Conservation (phyloP, 2,888 invertebrate genomes). For the Tenthredo amoena region DNA sequence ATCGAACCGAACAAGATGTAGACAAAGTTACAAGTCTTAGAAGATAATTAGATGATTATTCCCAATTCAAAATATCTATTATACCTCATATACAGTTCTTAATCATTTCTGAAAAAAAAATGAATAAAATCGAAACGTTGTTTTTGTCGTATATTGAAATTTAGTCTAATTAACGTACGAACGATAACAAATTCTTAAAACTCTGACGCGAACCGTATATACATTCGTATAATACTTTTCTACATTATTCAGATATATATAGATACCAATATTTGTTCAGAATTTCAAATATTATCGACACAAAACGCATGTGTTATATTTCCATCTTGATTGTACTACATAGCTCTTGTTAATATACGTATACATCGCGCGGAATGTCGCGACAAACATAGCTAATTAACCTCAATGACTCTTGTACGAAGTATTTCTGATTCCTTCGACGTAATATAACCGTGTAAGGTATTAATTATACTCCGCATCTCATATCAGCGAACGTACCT, state of each 20-base stretch:
- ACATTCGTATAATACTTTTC: neutral
- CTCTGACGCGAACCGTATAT: neutral
- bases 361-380: slow-evolving; percentile 27
- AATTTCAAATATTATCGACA: neutral
- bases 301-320: neutral
- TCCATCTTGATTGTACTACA: neutral
- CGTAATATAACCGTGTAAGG: slow-evolving; percentile 27
- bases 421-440: slow-evolving; percentile 22
- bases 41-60: neutral
- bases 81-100: neutral
- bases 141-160: neutral
- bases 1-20: neutral
- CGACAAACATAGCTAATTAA: slow-evolving; percentile 41
- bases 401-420: slow-evolving; percentile 23
- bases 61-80: neutral
- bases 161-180: neutral
- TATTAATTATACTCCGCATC: neutral
- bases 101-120: too few relatives aligned
- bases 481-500: neutral
- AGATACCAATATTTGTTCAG: neutral
- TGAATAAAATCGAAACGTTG: too few relatives aligned
- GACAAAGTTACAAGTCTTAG: neutral
- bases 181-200: neutral
- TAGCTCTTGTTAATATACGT: neutral
- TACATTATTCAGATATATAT: neutral